These are phyloP conservation scores for Natrix natrix DNA, from an alignment of 2,797 vertebrate species.

Conservation along the genomic window DNA sequence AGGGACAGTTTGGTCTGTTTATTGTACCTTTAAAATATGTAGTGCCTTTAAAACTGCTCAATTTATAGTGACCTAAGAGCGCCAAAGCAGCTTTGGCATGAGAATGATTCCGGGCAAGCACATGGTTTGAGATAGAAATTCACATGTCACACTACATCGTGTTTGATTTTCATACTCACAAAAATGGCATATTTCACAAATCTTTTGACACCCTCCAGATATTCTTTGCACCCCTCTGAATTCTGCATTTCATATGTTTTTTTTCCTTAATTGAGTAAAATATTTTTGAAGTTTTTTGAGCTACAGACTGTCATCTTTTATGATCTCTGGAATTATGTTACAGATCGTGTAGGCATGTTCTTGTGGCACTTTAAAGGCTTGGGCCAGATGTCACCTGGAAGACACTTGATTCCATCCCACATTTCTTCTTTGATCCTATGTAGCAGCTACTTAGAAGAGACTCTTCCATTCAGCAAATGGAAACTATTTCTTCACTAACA, in stretches of 20 bases:
- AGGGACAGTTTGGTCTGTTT: not conserved
- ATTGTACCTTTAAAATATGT: not conserved
- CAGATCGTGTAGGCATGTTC: not conserved
- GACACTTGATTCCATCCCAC: not conserved
- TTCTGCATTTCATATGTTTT: not conserved
- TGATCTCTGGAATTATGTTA: not conserved
- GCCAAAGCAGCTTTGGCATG: not conserved
- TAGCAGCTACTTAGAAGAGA: not conserved
- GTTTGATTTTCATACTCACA: not conserved
- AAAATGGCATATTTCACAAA: not conserved
- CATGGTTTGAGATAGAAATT: not conserved
- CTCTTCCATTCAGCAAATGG: not conserved
- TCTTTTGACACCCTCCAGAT: not conserved
- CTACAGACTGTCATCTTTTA: not conserved
- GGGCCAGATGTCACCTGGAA: not conserved
- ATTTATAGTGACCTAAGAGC: not conserved
- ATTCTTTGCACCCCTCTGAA: not conserved
- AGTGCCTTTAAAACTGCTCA: not conserved
- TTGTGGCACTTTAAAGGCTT: not conserved
- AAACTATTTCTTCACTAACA: not conserved
- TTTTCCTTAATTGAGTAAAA: not conserved
- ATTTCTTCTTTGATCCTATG: not conserved
- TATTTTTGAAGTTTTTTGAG: not conserved
- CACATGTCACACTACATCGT: not conserved
- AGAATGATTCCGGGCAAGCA: not conserved